Evolutionary conservation across 2,888 invertebrate genomes (phyloP), one percentile per base, ranked within the genome.

Genomic region (Fragum fragum): DNA sequence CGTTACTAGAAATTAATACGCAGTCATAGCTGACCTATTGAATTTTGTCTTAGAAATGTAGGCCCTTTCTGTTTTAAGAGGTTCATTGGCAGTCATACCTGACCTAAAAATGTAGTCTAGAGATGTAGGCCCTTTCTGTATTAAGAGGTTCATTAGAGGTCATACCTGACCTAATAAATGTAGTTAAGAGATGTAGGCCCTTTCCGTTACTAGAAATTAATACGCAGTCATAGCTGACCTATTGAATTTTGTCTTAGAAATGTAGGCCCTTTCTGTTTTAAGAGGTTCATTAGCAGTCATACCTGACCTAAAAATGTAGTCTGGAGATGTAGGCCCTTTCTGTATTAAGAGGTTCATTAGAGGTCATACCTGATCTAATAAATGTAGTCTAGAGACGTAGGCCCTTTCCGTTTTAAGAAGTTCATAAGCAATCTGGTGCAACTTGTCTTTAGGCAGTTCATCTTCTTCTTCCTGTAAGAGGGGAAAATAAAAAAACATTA

Each of bases 341-440:
- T 0, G 96, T 96, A 11, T 95, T 95, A 14, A 96, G 93, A 39
- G 96, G 93, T 89, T 96, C 96, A 73, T 95, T 95, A 7, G 96
- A 96, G n/a, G 96, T 95, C 47, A 39, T 87, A 96, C 96, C 95
- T 96, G 96, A 88, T 96, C 96, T 59, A 96, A 95, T 23, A 96
- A 94, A 74, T 95, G 95, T 55, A 96, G 93, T 85, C 96, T 95
- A 63, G 95, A 94, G 0, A 96, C 96, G 89, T 96, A 96, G 78
- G 96, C 95, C 79, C 95, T 94, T 90, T 96, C 96, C 0, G 96
- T 96, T 14, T 95, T 95, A 14, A 96, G 93, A 39, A 96, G 93
- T 89, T 96, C 96, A 74, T 95, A 95, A 7, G 96, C 96, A n/a
- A 96, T 95, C 85, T 94, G 94, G 88, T 94, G 93, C n/a, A 91